These are phyloP conservation scores for Zeugodacus cucurbitae DNA, from an alignment of 1,140 invertebrate genomes.

Conservation along the genomic window DNA sequence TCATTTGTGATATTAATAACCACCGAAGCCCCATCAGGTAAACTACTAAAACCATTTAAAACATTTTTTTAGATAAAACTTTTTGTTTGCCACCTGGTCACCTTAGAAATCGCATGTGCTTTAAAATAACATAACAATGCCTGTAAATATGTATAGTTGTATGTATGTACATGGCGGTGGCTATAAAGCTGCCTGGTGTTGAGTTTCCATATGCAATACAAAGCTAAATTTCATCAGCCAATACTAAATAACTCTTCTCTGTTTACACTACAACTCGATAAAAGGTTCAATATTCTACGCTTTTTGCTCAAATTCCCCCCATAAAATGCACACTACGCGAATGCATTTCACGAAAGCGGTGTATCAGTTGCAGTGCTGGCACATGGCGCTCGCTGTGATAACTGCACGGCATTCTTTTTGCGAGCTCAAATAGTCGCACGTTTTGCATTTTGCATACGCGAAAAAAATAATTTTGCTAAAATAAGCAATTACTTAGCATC, in stretches of 20 bases:
- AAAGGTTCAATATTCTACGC: neutral
- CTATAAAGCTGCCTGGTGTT: neutral
- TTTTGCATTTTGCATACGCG: neutral
- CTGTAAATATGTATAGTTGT: neutral
- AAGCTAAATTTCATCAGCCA: slow-evolving; percentile 11
- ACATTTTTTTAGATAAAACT: neutral
- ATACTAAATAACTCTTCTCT: neutral
- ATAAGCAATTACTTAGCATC: no score
- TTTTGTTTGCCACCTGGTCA: neutral
- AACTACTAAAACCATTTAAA: no score
- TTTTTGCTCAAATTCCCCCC: neutral
- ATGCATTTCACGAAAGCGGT: no score
- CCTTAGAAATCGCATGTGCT: neutral
- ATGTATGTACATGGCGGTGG: neutral
- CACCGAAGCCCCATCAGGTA: no score
- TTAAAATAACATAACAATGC: neutral
- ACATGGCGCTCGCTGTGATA: neutral
- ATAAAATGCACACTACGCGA: no score
- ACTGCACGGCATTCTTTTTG: neutral
- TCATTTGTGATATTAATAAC: no score
- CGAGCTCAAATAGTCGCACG: neutral
- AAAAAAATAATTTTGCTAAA: neutral
- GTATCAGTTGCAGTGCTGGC: neutral
- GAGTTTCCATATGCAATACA: neutral
- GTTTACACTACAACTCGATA: neutral